These are phyloP conservation scores for Chesias legatella DNA, from an alignment of 2,888 invertebrate species.

Conservation along the genomic window DNA sequence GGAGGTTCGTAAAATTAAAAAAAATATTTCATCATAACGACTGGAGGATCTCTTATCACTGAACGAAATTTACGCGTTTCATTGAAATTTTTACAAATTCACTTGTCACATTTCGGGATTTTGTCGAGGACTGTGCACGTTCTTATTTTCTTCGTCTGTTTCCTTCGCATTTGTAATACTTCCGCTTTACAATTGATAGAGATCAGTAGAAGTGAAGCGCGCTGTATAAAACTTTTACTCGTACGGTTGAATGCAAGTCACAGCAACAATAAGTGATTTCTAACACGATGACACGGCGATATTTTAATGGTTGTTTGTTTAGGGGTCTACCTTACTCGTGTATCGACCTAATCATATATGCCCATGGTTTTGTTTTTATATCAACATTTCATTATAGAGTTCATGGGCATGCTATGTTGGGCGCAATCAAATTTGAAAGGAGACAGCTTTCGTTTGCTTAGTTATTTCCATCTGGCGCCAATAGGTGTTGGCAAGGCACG, in stretches of 20 bases:
- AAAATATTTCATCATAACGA: too few relatives aligned
- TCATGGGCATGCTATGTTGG: conserved; percentile 78
- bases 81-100: too few relatives aligned
- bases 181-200: background rate
- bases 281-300: conserved; percentile 72
- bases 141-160: too few relatives aligned
- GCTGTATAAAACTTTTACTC: conserved; percentile 54
- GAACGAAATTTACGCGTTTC: too few relatives aligned
- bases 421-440: conserved; percentile 77
- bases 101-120: too few relatives aligned
- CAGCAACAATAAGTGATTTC: conserved; percentile 78
- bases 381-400: conserved; percentile 76
- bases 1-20: too few relatives aligned
- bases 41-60: too few relatives aligned
- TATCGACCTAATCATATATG: conserved; percentile 80
- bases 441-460: conserved; percentile 68
- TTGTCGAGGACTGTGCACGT: too few relatives aligned
- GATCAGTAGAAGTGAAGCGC: conserved; percentile 34
- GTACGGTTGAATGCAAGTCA: conserved; percentile 62
- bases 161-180: too few relatives aligned
- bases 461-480: conserved; percentile 75
- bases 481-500: conserved; percentile 58
- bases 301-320: conserved; percentile 79
- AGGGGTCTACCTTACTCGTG: conserved; percentile 79
- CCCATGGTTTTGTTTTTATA: conserved; percentile 80